Percentiles rank a stretch among this genome's conserved stretches.
Conservation (phyloP, 35 echinoderm and acorn worm genomes). For the Heliocidaris erythrogramma region DNA sequence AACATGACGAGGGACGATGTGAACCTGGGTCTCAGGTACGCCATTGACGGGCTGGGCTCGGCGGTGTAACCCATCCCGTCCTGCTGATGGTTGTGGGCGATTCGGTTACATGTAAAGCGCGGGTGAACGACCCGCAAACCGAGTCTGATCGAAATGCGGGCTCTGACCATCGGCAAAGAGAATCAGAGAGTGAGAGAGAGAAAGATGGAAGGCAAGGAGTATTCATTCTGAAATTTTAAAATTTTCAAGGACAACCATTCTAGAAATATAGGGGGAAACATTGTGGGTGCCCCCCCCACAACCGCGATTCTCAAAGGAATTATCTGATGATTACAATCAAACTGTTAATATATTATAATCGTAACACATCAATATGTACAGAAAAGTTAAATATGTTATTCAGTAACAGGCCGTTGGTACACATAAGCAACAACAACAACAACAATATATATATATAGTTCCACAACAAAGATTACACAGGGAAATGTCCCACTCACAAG, state of each 20-base stretch:
- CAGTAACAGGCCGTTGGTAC: no score
- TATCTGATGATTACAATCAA: no score
- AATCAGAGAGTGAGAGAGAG: neutral
- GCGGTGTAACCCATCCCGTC: conserved; percentile 23
- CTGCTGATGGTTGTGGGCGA: neutral
- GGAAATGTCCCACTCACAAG: no score
- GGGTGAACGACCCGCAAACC: conserved; percentile 36
- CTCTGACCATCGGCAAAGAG: neutral
- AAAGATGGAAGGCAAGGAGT: neutral
- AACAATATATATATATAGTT: no score
- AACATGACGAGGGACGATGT: conserved; percentile 33
- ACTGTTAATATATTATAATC: no score
- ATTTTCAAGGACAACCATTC: neutral
- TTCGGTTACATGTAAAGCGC: conserved; percentile 27
- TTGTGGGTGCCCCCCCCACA: neutral
- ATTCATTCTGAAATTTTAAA: neutral
- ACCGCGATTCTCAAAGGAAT: no score
- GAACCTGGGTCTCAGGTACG: neutral
- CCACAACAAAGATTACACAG: no score
- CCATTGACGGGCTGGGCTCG: conserved; percentile 28
- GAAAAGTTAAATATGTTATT: no score
- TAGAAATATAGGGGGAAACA: neutral
- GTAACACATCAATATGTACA: no score
- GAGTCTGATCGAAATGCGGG: neutral
- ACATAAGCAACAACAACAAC: no score